A percentile compares a stretch with the other conserved stretches of the same genome.
These are phyloP conservation scores for Chiloscyllium punctatum DNA, from an alignment of 2,797 vertebrate species.

Conservation along the genomic window DNA sequence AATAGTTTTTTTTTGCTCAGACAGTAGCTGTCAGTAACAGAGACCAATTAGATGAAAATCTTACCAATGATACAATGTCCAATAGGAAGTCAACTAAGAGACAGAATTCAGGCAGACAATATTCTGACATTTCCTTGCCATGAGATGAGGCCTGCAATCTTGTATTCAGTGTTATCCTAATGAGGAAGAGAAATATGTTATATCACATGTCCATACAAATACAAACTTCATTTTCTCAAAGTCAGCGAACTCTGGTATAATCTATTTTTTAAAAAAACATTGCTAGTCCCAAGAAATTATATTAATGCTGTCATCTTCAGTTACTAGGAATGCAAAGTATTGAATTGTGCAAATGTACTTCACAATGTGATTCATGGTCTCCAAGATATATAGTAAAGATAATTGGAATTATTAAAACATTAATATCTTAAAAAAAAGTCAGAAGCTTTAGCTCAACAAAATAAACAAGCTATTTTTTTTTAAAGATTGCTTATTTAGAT, in stretches of 20 bases:
- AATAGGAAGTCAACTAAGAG: slow-evolving; percentile 93
- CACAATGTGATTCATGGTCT: not conserved
- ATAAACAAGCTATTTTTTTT: not conserved
- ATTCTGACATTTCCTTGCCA: slow-evolving; percentile 62
- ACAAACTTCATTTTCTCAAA: not conserved
- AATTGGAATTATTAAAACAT: not conserved
- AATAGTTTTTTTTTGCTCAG: not conserved
- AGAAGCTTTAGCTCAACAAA: not conserved
- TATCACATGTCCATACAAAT: not conserved
- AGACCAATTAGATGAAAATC: slow-evolving; percentile 44
- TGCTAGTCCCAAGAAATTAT: not conserved
- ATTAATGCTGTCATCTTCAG: not conserved
- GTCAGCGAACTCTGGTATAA: not conserved
- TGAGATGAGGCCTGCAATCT: slow-evolving; percentile 59
- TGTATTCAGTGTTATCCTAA: slow-evolving; percentile 72
- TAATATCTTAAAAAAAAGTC: not conserved
- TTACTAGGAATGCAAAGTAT: not conserved
- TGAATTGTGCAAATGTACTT: not conserved
- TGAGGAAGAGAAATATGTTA: slow-evolving; percentile 44
- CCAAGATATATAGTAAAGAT: not conserved
- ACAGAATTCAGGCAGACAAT: slow-evolving; percentile 86
- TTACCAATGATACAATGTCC: slow-evolving; percentile 98
- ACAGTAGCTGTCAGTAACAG: slow-evolving; percentile 38
- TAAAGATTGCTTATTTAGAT: not conserved
- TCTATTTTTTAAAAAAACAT: not conserved